Evolutionary conservation across 1,140 invertebrate genomes (phyloP), one percentile per base, ranked within the genome.

Genomic region (Microplitis demolitor): DNA sequence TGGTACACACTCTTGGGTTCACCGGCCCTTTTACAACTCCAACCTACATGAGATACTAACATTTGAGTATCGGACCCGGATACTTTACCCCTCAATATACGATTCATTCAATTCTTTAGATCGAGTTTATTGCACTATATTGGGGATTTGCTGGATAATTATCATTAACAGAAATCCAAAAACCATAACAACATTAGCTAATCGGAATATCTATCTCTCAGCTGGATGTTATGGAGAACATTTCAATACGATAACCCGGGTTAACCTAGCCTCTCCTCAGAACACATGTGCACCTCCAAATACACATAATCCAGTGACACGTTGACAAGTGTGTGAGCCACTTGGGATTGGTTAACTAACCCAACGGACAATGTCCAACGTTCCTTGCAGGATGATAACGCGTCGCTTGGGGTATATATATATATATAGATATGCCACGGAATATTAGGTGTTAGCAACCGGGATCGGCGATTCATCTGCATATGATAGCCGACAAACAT

Each of bases 401-500:
- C 39, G 39, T 5, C 39, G 39, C 39, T 45, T 45, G 39, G 39
- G 39, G 39, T 45, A 45, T 45, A 45, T 39, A 39, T 45, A 0
- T 24, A 24, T 24, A 24, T 24, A 0, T 24, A 24, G 0, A 24
- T 24, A 6, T 45, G 45, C 53, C 64, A 14, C 50, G 6, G 14
- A 39, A 35, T 54, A 66, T 64, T 66, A 56, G 70, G 66, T 54
- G 66, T 50, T 56, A 61, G 51, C 70, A 66, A 72, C 37, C 63
- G 35, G 63, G 24, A 58, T 72, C 63, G 63, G 45, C 63, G 70
- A 72, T 72, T 72, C 70, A 72, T 72, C 70, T 72, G 53, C 70
- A 72, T 72, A 72, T 50, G 37, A 67, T 61, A 58, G 56, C 14
- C 24, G 56, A 24, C 16, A 16, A 58, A 54, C 16, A 16, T 54